These are phyloP conservation scores for Phaedon cochleariae DNA, from an alignment of 2,888 invertebrate genomes.

Conservation along the genomic window DNA sequence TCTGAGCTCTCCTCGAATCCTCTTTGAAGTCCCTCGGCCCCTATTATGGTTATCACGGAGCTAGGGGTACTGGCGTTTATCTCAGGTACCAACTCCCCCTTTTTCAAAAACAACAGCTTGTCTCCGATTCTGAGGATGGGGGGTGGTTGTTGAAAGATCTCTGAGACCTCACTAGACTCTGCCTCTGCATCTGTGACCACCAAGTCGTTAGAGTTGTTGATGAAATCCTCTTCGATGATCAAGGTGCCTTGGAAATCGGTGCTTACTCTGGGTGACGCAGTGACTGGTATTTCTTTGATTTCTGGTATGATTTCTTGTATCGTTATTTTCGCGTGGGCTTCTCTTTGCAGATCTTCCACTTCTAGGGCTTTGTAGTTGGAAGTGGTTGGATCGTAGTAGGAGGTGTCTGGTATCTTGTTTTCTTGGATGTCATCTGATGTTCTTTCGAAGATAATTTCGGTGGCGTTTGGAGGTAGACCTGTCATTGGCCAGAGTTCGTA, in stretches of 20 bases:
- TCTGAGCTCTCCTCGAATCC: conserved; percentile 48
- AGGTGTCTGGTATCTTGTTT: conserved; percentile 45
- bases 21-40: conserved; percentile 62
- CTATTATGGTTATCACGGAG: conserved; percentile 61
- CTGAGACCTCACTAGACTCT: conserved; percentile 57
- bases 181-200: conserved; percentile 52
- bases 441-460: conserved; percentile 20
- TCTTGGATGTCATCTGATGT: conserved; percentile 34
- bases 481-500: conserved; percentile 34
- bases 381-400: conserved; percentile 28
- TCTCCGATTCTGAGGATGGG: conserved; percentile 60
- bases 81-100: conserved; percentile 56
- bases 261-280: conserved; percentile 50
- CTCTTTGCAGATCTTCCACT: conserved; percentile 31
- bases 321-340: conserved; percentile 57
- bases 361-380: conserved; percentile 12
- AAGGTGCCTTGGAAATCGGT: conserved; percentile 45
- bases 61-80: conserved; percentile 57
- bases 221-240: conserved; percentile 48
- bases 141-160: conserved; percentile 58
- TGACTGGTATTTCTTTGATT: conserved; percentile 57
- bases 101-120: conserved; percentile 58
- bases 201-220: conserved; percentile 47
- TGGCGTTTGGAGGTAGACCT: conserved; percentile 25
- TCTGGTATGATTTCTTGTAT: conserved; percentile 71